Conservation (phyloP, 2,797 vertebrate genomes). For the Taenioides sp. region DNA sequence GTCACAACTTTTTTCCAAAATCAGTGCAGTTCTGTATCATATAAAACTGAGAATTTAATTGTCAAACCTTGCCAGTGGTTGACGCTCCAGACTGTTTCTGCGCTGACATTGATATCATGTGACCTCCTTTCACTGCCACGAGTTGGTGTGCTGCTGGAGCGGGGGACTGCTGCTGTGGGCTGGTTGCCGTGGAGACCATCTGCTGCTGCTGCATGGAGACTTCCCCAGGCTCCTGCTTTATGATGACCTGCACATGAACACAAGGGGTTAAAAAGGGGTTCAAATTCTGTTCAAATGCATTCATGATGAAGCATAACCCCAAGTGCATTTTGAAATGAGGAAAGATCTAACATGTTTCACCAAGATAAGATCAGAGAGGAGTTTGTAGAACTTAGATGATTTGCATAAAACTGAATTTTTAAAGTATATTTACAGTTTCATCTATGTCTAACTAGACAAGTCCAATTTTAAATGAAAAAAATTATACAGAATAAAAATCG, state of each 20-base stretch:
- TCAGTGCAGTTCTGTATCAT: neutral
- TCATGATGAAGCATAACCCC: neutral
- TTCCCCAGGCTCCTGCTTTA: conserved; percentile 97
- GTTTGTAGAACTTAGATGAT: neutral
- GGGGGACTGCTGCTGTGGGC: conserved; percentile 79
- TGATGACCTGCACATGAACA: conserved; percentile 85
- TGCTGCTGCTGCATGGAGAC: conserved; percentile 82
- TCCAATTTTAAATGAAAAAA: neutral
- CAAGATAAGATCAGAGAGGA: neutral
- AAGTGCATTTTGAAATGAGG: neutral
- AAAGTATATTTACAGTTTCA: conserved; percentile 38
- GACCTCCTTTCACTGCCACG: conserved; percentile 94
- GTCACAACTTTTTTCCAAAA: too few relatives aligned
- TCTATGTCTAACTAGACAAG: conserved; percentile 15
- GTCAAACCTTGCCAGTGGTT: conserved; percentile 82
- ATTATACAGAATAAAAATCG: conserved; percentile 5
- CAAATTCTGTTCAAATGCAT: neutral
- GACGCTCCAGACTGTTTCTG: conserved; percentile 85
- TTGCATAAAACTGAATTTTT: conserved; percentile 20
- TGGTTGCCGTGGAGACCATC: conserved; percentile 77
- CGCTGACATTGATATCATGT: conserved; percentile 92
- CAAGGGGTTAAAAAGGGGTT: conserved; percentile 1
- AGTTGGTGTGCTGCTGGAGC: conserved; percentile 84
- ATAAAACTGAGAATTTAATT: neutral
- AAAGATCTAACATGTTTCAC: neutral